A percentile compares a stretch with the other conserved stretches of the same genome.
Conservation (phyloP, 2,797 vertebrate species). For the Ctenosaura bakeri region DNA sequence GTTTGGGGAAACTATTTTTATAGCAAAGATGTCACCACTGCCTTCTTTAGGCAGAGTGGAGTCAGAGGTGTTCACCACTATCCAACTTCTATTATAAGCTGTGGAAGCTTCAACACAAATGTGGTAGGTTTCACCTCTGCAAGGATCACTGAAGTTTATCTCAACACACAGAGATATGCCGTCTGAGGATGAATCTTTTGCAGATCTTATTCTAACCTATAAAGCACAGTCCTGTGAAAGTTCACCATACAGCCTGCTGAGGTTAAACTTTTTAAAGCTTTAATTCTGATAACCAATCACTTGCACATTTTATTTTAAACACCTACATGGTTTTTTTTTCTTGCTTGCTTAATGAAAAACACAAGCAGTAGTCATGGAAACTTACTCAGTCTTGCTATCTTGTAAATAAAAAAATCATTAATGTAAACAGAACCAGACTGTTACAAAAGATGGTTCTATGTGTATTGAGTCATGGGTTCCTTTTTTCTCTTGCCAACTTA, state of each 20-base stretch:
- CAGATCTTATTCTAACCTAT: background rate
- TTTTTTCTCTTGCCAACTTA: background rate
- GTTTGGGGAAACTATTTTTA: no score
- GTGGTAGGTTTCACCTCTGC: background rate
- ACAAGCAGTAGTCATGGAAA: background rate
- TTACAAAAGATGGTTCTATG: background rate
- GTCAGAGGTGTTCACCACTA: no score
- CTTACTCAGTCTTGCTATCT: background rate
- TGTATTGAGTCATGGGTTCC: background rate
- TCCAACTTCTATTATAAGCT: no score
- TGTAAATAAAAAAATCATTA: background rate
- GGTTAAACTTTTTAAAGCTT: background rate
- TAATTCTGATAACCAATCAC: background rate
- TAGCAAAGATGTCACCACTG: no score
- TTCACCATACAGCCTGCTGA: background rate
- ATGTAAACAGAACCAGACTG: background rate
- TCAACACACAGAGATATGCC: background rate
- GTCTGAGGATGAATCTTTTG: background rate
- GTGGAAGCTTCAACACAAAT: no score
- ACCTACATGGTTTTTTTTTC: background rate
- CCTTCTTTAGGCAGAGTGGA: no score
- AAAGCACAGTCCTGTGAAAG: background rate
- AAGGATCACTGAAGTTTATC: background rate
- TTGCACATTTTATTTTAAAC: background rate
- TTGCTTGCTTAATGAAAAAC: background rate